Conservation (phyloP, 2,797 vertebrate species). For the Simalia tracyae region DNA sequence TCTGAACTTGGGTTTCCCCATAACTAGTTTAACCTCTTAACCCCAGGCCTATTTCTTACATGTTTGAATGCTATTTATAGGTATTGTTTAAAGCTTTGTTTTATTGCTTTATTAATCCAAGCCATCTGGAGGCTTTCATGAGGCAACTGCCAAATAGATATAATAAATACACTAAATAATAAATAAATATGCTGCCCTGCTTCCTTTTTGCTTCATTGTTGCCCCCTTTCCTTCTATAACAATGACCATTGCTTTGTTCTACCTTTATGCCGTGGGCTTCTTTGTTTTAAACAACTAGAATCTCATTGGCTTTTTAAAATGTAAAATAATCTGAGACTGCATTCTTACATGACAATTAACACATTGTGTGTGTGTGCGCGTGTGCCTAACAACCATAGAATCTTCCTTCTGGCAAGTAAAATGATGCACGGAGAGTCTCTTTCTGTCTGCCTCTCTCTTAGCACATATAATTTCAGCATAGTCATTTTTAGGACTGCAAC, state of each 20-base stretch:
- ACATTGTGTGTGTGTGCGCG: not conserved
- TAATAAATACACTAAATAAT: not conserved
- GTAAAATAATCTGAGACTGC: not conserved
- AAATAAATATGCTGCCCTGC: not conserved
- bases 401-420: not conserved
- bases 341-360: not conserved
- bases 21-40: not conserved
- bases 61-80: not conserved
- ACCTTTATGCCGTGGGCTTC: not conserved
- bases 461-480: not conserved
- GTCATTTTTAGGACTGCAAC: not conserved
- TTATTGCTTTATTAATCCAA: not conserved
- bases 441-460: not conserved
- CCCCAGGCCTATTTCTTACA: not conserved
- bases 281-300: not conserved
- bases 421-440: not conserved
- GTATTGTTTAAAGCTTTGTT: not conserved
- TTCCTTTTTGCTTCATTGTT: not conserved
- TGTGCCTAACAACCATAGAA: not conserved
- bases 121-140: not conserved
- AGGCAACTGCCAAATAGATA: not conserved
- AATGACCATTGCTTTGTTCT: not conserved
- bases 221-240: not conserved
- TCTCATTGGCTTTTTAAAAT: slow-evolving; percentile 12
- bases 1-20: not conserved